Conservation (phyloP, 2,113 vertebrate species). For the Daboia siamensis region DNA sequence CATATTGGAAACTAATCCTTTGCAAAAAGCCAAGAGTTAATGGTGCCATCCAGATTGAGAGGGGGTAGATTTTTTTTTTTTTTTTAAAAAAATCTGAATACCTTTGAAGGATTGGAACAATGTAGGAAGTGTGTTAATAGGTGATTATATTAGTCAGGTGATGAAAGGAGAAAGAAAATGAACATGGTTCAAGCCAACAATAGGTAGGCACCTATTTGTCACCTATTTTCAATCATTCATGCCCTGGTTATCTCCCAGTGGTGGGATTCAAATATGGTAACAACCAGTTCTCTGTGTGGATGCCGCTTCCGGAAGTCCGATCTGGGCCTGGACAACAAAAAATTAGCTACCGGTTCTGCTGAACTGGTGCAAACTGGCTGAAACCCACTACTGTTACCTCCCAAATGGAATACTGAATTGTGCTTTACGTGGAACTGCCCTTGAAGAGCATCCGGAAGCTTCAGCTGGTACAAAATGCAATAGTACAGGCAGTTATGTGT, state of each 20-base stretch:
- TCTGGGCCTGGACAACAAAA: too few relatives aligned
- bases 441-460: background rate
- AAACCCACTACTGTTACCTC: background rate
- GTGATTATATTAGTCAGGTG: background rate
- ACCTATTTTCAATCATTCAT: background rate
- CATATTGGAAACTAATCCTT: background rate
- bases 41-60: background rate
- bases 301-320: too few relatives aligned
- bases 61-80: background rate
- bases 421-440: background rate
- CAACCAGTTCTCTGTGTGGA: too few relatives aligned
- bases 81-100: background rate
- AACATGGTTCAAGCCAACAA: background rate
- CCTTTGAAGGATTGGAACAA: background rate
- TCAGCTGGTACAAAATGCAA: background rate
- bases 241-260: background rate
- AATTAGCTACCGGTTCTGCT: too few relatives aligned
- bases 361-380: too few relatives aligned
- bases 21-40: background rate
- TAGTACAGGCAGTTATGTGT: background rate
- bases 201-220: background rate
- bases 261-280: too few relatives aligned
- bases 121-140: background rate
- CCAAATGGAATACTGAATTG: background rate
- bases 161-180: background rate